Conservation (phyloP, 2,888 invertebrate genomes). For the Aelia acuminata region DNA sequence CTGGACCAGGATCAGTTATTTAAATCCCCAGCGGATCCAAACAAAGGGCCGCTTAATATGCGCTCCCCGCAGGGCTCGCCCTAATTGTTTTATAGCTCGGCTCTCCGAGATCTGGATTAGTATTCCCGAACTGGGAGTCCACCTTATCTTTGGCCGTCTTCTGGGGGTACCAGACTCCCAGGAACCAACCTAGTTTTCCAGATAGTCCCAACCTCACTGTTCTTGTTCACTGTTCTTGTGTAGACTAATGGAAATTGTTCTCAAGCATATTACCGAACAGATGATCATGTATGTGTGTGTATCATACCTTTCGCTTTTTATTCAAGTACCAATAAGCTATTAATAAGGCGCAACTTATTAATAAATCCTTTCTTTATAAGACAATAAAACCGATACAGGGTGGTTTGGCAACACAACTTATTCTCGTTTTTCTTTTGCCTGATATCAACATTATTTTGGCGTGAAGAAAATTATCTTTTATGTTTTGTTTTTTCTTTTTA, state of each 20-base stretch:
- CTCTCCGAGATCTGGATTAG: neutral
- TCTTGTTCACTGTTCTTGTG: neutral
- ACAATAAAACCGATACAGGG: too few species aligned
- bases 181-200: conserved; percentile 15
- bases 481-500: too few species aligned
- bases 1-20: conserved; percentile 16
- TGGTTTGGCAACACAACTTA: too few species aligned
- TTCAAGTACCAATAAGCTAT: too few species aligned
- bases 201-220: neutral
- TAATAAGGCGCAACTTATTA: too few species aligned
- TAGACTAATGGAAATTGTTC: neutral
- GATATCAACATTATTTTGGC: too few species aligned
- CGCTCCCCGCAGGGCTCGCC: conserved; percentile 5
- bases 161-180: neutral
- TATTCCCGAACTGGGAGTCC: conserved; percentile 13
- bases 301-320: too few species aligned
- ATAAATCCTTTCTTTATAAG: too few species aligned
- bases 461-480: too few species aligned
- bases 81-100: conserved; percentile 33
- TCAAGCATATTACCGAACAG: neutral
- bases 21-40: conserved; percentile 40
- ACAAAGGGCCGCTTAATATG: conserved; percentile 42
- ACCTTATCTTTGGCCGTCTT: conserved; percentile 23
- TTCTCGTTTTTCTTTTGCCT: too few species aligned
- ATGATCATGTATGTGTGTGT: too few species aligned